A percentile compares a stretch with the other conserved stretches of the same genome.
phyloP scores from a whole-genome alignment of 2,113 vertebrate species.

The Brachypteracias leptosomus region DNA sequence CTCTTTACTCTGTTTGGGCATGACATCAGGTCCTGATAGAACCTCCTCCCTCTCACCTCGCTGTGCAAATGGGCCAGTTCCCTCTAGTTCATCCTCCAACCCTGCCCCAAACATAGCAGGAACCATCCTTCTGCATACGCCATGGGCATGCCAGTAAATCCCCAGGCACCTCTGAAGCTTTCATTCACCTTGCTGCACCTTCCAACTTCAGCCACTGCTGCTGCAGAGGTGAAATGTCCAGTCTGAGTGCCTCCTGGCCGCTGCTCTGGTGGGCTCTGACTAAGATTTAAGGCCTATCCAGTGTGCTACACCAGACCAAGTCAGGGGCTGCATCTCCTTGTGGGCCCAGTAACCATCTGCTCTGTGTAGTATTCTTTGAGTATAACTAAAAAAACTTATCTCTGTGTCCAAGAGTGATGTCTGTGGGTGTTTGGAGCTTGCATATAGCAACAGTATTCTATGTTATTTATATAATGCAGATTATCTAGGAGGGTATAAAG shows the following conservation, averaged over 20 bases:
- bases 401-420: neutral
- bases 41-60: neutral
- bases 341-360: neutral
- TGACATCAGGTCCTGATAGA: accelerated
- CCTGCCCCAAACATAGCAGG: neutral
- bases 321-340: neutral
- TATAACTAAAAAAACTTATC: neutral
- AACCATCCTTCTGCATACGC: neutral
- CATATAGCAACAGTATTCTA: neutral
- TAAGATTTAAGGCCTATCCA: neutral
- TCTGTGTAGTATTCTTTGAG: neutral
- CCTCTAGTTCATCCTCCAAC: neutral
- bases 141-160: no score
- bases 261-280: neutral
- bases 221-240: neutral
- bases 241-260: neutral
- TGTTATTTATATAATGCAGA: neutral
- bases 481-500: neutral
- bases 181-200: neutral
- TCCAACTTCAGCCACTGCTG: neutral
- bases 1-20: neutral
- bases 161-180: neutral
- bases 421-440: neutral
- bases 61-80: neutral
- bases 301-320: neutral